A percentile compares a stretch with the other conserved stretches of the same genome.
phyloP scores from a whole-genome alignment of 2,888 invertebrate genomes.

The Parasteatoda lunata region DNA sequence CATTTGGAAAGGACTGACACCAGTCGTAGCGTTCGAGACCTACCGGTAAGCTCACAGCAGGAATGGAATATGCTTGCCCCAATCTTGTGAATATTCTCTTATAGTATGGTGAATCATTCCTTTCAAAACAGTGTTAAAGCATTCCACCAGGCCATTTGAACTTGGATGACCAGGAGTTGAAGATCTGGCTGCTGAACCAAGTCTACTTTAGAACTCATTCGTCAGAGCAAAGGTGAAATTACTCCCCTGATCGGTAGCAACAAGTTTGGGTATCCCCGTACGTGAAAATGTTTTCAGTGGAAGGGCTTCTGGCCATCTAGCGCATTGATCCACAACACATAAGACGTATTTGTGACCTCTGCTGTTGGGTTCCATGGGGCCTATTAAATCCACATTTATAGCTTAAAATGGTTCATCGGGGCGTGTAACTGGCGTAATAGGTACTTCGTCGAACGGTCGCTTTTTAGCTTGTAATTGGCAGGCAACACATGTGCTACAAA shows the following conservation, averaged over 20 bases:
- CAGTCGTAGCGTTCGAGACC: background rate
- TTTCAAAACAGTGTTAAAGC: background rate
- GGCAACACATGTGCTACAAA: background rate
- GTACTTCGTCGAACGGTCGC: background rate
- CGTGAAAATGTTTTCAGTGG: background rate
- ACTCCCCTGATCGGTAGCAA: background rate
- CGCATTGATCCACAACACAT: background rate
- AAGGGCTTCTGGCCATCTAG: background rate
- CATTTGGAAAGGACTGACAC: background rate
- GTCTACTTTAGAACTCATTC: background rate
- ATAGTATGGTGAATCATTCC: background rate
- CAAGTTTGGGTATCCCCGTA: too few species aligned
- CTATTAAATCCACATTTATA: background rate
- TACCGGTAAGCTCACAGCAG: background rate
- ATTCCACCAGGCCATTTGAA: background rate
- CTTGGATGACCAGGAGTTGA: background rate
- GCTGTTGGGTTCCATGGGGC: background rate
- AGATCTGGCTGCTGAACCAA: background rate
- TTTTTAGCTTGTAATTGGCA: background rate
- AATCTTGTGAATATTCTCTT: background rate
- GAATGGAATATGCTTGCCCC: background rate
- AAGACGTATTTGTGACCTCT: background rate
- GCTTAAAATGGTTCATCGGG: background rate
- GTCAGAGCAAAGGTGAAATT: background rate
- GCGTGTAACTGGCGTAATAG: background rate